Evolutionary conservation across 2,113 vertebrate species (phyloP).

Genomic region (Thinocorus orbignyianus): DNA sequence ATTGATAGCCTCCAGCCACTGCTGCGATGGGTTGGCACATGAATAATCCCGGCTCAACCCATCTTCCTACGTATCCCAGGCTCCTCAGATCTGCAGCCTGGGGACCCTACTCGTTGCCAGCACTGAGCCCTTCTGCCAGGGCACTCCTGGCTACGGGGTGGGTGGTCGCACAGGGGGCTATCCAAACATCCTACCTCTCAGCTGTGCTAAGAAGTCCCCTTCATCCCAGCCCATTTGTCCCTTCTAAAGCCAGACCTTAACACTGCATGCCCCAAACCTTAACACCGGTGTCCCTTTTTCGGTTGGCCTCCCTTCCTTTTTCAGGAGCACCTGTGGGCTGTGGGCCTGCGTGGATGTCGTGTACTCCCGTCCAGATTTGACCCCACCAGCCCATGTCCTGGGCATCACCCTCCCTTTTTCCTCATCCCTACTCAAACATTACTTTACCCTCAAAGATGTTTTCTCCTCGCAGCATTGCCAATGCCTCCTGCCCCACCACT

Average conservation of each 20-base stretch:
- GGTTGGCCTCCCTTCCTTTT: background rate
- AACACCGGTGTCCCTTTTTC: background rate
- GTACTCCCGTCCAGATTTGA: background rate
- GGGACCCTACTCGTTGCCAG: accelerated
- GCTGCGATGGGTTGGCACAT: background rate
- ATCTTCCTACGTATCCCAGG: background rate
- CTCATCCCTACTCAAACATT: background rate
- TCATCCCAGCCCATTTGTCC: too few species aligned
- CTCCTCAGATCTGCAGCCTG: background rate
- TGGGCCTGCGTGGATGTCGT: background rate
- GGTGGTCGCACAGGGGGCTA: background rate
- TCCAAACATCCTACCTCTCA: accelerated
- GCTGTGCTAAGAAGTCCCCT: background rate
- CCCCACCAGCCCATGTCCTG: background rate
- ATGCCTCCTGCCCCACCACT: background rate
- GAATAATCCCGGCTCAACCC: background rate
- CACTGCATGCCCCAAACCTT: background rate
- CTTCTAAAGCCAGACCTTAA: background rate
- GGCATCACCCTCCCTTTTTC: background rate
- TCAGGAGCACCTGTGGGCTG: background rate
- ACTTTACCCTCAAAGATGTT: background rate
- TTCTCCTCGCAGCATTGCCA: background rate
- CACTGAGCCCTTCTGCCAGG: background rate
- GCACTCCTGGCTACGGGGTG: background rate
- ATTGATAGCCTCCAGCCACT: background rate